Percentiles rank a stretch among this genome's conserved stretches.
Conservation (phyloP, 2,113 vertebrate species). For the Oncorhynchus keta region DNA sequence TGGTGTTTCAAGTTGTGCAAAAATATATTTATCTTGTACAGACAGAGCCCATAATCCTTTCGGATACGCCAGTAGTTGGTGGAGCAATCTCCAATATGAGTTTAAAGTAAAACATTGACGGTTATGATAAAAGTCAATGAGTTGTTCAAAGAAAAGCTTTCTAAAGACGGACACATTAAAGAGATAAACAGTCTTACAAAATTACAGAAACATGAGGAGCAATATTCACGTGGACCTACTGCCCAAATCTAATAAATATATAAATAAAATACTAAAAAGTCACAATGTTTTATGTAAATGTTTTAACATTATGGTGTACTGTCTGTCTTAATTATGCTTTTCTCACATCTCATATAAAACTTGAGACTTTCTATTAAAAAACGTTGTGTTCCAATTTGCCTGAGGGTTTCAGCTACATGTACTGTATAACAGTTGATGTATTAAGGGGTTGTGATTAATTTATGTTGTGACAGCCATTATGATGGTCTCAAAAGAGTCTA, state of each 20-base stretch:
- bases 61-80: neutral
- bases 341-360: neutral
- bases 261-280: neutral
- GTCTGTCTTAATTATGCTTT: neutral
- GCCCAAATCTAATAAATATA: neutral
- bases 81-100: neutral
- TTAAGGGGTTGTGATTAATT: no score
- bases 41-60: neutral
- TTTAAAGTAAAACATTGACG: constrained; percentile 1
- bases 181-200: neutral
- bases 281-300: neutral
- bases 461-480: no score
- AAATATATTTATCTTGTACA: neutral
- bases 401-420: no score
- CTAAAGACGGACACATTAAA: neutral
- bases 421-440: no score
- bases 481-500: no score
- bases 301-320: neutral
- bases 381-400: no score
- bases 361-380: neutral
- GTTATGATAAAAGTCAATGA: neutral
- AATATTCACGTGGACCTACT: neutral
- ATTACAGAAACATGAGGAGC: neutral
- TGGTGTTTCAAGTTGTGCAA: neutral
- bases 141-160: neutral